Evolutionary conservation across 2,113 vertebrate genomes (phyloP).

Genomic region (Pedionomus torquatus): DNA sequence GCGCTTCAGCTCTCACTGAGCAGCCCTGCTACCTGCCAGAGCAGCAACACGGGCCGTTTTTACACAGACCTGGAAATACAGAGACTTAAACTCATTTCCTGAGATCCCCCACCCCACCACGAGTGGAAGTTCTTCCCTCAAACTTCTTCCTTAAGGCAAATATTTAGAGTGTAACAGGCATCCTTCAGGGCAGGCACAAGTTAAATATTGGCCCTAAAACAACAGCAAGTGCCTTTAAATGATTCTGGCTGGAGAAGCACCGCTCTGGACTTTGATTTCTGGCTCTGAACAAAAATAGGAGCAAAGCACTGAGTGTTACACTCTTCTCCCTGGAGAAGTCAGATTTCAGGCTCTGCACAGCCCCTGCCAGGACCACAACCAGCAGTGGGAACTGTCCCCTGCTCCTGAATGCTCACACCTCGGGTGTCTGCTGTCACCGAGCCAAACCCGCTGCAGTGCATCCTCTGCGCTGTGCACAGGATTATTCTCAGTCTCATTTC

Average conservation of each 20-base stretch:
- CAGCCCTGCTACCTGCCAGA: background rate
- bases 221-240: conserved; percentile 18
- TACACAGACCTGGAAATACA: background rate
- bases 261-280: conserved; percentile 52
- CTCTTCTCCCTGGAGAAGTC: background rate
- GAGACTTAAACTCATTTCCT: background rate
- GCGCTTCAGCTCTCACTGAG: background rate
- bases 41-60: background rate
- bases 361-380: background rate
- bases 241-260: conserved; percentile 18
- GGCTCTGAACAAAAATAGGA: conserved; percentile 2
- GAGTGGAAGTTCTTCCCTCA: background rate
- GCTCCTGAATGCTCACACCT: background rate
- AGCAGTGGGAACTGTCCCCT: background rate
- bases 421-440: background rate
- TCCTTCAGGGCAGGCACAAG: conserved; percentile 14
- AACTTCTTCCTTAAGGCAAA: conserved; percentile 25
- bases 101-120: background rate
- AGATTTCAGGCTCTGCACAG: background rate
- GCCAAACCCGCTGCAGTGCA: conserved; percentile 9
- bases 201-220: conserved; percentile 63
- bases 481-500: background rate
- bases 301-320: background rate
- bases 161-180: background rate
- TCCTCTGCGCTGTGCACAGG: background rate